Percentiles rank a stretch among this genome's conserved stretches.
These are phyloP conservation scores for Cepaea nemoralis DNA, from an alignment of 1,140 invertebrate genomes.

Conservation along the genomic window DNA sequence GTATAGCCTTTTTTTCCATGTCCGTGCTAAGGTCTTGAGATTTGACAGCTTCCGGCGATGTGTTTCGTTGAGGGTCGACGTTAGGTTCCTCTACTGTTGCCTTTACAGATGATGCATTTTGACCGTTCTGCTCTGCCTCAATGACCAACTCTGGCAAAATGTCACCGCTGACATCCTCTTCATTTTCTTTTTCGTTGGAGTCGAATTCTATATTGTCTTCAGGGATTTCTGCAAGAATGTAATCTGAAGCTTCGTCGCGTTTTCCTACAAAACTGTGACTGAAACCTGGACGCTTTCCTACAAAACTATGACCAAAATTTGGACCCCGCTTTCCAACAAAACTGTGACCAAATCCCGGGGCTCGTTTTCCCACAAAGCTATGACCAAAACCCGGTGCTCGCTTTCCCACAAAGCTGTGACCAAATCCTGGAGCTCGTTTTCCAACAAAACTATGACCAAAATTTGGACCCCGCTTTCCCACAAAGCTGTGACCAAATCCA, in stretches of 20 bases:
- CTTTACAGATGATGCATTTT: background rate
- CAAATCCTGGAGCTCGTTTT: constrained; percentile 29
- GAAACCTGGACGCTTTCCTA: constrained; percentile 26
- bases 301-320: constrained; percentile 38
- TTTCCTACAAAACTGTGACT: constrained; percentile 27
- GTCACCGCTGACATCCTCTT: background rate
- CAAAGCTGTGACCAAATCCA: constrained; percentile 36
- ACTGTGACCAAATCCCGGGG: constrained; percentile 30
- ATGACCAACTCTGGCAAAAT: background rate
- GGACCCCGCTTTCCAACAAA: constrained; percentile 42
- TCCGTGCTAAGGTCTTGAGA: too few relatives aligned
- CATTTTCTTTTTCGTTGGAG: background rate
- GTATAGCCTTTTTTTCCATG: constrained; percentile 1
- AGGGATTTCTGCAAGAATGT: background rate
- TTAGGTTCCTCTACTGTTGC: background rate
- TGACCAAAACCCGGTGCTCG: constrained; percentile 34
- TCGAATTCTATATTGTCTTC: background rate
- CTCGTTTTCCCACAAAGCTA: constrained; percentile 43
- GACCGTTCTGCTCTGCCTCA: background rate
- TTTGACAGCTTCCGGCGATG: background rate
- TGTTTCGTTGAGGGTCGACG: background rate
- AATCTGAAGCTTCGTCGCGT: background rate
- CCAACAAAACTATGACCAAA: constrained; percentile 43
- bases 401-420: constrained; percentile 44
- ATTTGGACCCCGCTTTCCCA: constrained; percentile 37